Percentiles rank a stretch among this genome's conserved stretches.
These are phyloP conservation scores for Apamea sordens DNA, from an alignment of 2,888 invertebrate genomes.

Conservation along the genomic window DNA sequence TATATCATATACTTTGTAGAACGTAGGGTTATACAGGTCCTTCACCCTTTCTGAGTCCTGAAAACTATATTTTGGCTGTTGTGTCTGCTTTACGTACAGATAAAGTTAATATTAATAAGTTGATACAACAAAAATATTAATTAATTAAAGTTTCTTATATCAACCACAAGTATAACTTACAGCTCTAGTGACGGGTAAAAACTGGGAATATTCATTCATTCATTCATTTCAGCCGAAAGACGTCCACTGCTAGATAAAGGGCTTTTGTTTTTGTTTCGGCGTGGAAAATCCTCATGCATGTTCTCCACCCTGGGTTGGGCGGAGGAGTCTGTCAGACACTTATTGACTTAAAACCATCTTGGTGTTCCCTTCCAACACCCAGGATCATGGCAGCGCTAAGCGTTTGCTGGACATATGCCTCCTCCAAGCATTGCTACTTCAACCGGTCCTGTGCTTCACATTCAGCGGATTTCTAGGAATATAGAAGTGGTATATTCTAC, in stretches of 20 bases:
- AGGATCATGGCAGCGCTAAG: too few relatives aligned
- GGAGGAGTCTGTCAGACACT: too few relatives aligned
- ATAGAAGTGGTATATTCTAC: not conserved
- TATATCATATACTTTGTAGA: not conserved
- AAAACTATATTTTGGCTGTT: not conserved
- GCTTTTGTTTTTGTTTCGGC: too few relatives aligned
- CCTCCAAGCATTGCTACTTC: not conserved
- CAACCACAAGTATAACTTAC: not conserved
- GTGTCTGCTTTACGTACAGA: not conserved
- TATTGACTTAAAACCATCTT: too few relatives aligned
- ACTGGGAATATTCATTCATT: not conserved
- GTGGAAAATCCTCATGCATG: too few relatives aligned
- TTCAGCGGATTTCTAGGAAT: not conserved
- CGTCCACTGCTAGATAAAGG: not conserved
- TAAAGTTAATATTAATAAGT: not conserved
- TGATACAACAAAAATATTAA: too few relatives aligned
- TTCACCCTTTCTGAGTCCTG: not conserved
- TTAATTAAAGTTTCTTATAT: not conserved
- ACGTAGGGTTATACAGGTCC: not conserved
- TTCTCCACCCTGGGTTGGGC: too few relatives aligned
- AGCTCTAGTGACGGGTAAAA: not conserved
- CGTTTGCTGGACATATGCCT: too few relatives aligned
- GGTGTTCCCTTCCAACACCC: too few relatives aligned
- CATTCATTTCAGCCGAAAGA: not conserved
- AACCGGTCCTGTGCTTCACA: not conserved